Percentiles rank a stretch among this genome's conserved stretches.
These are phyloP conservation scores for Chrysochloris asiatica DNA, from an alignment of 2,113 vertebrate genomes.

Conservation along the genomic window DNA sequence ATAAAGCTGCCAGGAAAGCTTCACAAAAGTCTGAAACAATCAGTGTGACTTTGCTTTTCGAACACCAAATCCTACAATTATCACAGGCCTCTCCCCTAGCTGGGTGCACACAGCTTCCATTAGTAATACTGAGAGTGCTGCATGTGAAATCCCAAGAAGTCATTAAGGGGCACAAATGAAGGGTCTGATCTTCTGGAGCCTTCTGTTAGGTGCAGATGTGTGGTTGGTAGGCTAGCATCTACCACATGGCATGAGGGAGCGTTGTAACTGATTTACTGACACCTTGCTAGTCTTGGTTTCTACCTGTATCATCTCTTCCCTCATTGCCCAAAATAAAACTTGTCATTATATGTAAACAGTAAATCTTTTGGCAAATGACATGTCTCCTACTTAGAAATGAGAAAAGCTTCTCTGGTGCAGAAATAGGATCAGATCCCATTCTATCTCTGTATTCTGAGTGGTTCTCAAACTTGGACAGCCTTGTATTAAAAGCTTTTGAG, in stretches of 20 bases:
- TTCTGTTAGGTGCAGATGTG: neutral
- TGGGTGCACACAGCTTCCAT: constrained; percentile 35
- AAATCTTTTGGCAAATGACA: neutral
- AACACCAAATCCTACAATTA: constrained; percentile 57
- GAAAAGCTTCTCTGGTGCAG: neutral
- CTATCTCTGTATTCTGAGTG: neutral
- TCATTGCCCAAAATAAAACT: neutral
- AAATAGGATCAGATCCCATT: neutral
- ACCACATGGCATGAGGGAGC: neutral
- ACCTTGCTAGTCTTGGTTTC: neutral
- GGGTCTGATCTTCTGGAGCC: accelerated
- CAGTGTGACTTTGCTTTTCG: constrained; percentile 69
- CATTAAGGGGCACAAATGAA: neutral
- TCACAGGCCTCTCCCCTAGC: neutral
- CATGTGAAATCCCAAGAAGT: neutral
- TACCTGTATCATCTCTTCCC: neutral
- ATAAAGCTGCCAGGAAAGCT: constrained; percentile 73
- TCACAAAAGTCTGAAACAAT: constrained; percentile 68
- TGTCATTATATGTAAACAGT: neutral
- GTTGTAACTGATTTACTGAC: neutral
- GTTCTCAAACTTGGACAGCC: neutral
- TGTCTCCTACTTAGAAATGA: neutral
- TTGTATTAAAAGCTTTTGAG: neutral
- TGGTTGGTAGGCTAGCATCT: neutral
- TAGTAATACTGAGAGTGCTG: neutral